These are phyloP conservation scores for Ligdia adustata DNA, from an alignment of 2,888 invertebrate genomes.

Conservation along the genomic window DNA sequence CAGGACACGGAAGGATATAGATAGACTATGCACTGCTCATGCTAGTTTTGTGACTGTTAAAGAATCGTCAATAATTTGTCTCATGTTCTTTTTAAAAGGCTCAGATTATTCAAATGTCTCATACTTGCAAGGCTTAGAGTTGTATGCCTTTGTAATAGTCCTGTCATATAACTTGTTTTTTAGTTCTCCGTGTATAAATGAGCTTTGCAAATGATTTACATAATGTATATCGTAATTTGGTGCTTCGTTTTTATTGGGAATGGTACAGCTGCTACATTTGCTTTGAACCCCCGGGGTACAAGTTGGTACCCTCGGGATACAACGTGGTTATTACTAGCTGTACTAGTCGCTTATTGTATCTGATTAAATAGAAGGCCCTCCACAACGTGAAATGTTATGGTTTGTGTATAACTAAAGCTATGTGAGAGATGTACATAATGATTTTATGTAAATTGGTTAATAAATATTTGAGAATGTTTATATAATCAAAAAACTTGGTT, in stretches of 20 bases:
- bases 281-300: too few relatives aligned
- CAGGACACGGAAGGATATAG: slow-evolving; percentile 20
- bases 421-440: slow-evolving; percentile 81
- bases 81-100: not conserved
- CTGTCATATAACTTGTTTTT: slow-evolving; percentile 40
- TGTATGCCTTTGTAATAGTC: not conserved
- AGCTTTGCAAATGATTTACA: slow-evolving; percentile 72
- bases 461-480: slow-evolving; percentile 85
- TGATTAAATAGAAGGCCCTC: slow-evolving; percentile 81
- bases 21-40: slow-evolving; percentile 32
- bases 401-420: slow-evolving; percentile 79
- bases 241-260: slow-evolving; percentile 61
- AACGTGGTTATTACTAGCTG: too few relatives aligned
- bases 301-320: too few relatives aligned
- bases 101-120: not conserved
- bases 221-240: slow-evolving; percentile 73
- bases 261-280: too few relatives aligned
- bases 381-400: slow-evolving; percentile 76
- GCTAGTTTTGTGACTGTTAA: slow-evolving; percentile 8
- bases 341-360: slow-evolving; percentile 54
- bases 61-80: not conserved
- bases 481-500: slow-evolving; percentile 70
- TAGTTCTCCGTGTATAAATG: slow-evolving; percentile 59
- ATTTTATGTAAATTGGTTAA: slow-evolving; percentile 84
- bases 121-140: not conserved